phyloP scores from a whole-genome alignment of 2,113 vertebrate species.

The Pluvianellus socialis region DNA sequence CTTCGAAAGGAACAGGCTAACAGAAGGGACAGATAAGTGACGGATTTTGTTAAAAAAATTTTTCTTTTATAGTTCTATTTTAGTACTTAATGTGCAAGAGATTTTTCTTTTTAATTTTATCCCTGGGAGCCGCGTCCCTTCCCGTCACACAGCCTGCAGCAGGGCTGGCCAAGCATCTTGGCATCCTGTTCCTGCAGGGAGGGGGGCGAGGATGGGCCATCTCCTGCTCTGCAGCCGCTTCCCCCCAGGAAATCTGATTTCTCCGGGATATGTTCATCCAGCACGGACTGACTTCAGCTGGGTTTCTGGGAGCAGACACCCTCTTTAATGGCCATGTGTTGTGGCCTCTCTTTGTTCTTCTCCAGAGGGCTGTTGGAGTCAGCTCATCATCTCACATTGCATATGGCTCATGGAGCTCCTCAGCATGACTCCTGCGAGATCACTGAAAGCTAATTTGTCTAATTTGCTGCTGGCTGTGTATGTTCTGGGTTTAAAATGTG shows the following conservation, averaged over 20 bases:
- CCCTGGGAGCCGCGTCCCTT: not conserved
- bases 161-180: not conserved
- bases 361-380: not conserved
- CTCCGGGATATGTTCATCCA: not conserved
- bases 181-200: not conserved
- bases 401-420: not conserved
- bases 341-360: not conserved
- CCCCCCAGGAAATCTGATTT: not conserved
- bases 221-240: not conserved
- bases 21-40: conserved; percentile 16
- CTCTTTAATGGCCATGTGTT: rapidly evolving
- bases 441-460: not conserved
- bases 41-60: not conserved
- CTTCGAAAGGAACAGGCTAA: conserved; percentile 1
- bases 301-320: not conserved
- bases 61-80: not conserved
- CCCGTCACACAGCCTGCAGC: not conserved
- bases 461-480: not conserved
- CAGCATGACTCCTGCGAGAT: not conserved
- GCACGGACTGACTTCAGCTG: rapidly evolving
- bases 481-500: not conserved
- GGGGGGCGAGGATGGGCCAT: rapidly evolving
- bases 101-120: not conserved
- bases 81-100: not conserved
- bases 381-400: not conserved